Evolutionary conservation across 1,140 invertebrate genomes (phyloP), one percentile per base, ranked within the genome.

Genomic region (Lasioglossum albipes): DNA sequence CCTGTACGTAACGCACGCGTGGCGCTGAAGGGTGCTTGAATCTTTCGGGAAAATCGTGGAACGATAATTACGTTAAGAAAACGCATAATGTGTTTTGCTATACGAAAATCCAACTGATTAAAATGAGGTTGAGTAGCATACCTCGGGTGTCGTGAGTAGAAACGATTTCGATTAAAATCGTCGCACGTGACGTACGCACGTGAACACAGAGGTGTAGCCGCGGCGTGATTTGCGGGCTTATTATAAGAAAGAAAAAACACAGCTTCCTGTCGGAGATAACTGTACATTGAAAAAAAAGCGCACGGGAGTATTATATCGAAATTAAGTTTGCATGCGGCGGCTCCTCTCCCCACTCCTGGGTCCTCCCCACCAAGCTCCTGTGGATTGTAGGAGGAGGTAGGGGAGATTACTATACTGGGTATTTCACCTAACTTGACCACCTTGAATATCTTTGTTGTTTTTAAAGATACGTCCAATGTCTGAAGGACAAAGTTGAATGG

Each of bases 161-260:
- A 77, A 70, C 45, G 20, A 70, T 77, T 62, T 20, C 31, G 75
- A 77, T 77, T 77, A 71, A 62, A 31, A 77, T 77, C 31, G 7
- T 12, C 7, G 20, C 22, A 41, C 42, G 36, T 22, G 57, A 10
- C 67, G 67, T 70, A 62, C 75, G 49, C 22, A 4, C 10, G 9
- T 49, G 13, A 3, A 18, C 59, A 41, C 36, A 57, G 18, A n/a
- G 57, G 62, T 77, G 62, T 77, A 31, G 57, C 67, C 10, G 62
- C 75, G 62, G 66, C 67, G 75, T 77, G 57, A 77, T 77, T 77
- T 70, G 67, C 67, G 67, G 49, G 41, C 12, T n/a, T 41, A 67
- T 41, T 16, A 16, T 42, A 36, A 77, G 27, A 70, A 70, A 77
- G 22, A 49, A 70, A 27, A 70, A 62, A 36, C n/a, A 36, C 7